Base-by-base conservation (phyloP, 2,888 invertebrate genomes). In the Drosophila austrosaltans region DNA sequence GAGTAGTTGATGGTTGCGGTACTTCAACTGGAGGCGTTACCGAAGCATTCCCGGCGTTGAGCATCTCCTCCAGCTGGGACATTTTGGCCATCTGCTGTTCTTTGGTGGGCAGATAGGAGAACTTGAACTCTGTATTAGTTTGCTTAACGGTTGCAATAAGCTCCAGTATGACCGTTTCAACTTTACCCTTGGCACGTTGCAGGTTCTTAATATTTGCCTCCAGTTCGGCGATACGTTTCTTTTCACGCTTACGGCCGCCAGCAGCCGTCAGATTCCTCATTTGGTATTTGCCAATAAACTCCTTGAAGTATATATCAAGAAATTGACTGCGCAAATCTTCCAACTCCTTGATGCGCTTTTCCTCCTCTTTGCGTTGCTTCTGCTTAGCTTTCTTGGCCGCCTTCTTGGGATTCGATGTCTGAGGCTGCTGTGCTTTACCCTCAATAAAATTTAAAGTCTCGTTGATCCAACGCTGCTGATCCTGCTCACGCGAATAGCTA, bases 361-460 rank as follows among this genome's bases (percentile, higher is more conserved):
- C 89, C 76, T 92, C 93, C 59, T 92, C 91, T 68, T 91, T 92
- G 62, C 92, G 92, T 75, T 91, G 90, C 77, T 91, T 92, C 66
- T 92, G 92, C 61, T 92, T 92, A 0, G 92, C 92, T 66, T 92
- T 92, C 54, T 92, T 92, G 3, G 92, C 93, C 0, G 92, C 92
- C 66, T 93, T 92, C 69, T 92, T 92, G 3, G 91, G 91, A 73
- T 91, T 92, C 3, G 82, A 65, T 2, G 91, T 89, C 54, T 91
- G 90, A n/a, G 91, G 91, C 65, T 91, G 91, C 1, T 81, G 75
- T 1, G 89, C 81, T 20, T 86, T 79, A 36, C 85, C 92, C 76
- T 92, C 92, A 63, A 92, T 92, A 65, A 90, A 92, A 56, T 90
- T 92, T 0, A 92, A 79, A 1, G 91, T 90, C 59, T 92, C 92